These are phyloP conservation scores for Acanthosepion esculentum DNA, from an alignment of 2,888 invertebrate species.

Conservation along the genomic window DNA sequence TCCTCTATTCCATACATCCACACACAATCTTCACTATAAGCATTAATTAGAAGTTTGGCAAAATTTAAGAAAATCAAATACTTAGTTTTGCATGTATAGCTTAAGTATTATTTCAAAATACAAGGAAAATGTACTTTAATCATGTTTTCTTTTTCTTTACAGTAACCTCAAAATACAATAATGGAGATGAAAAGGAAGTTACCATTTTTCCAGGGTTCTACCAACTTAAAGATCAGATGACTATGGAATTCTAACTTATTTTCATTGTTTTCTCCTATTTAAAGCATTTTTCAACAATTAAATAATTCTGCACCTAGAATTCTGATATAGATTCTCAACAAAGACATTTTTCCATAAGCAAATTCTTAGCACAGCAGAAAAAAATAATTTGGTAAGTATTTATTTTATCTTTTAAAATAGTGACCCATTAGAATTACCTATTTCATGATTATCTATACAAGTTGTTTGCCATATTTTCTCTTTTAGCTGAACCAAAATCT, in stretches of 20 bases:
- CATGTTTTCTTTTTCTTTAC: not conserved
- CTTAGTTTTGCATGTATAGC: no score
- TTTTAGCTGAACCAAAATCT: no score
- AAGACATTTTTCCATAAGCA: not conserved
- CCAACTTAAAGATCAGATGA: not conserved
- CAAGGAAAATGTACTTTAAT: no score
- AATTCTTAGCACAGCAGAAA: not conserved
- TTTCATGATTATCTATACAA: no score
- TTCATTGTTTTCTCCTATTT: not conserved
- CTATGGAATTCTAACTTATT: not conserved
- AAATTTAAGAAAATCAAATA: no score
- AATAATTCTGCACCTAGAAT: not conserved
- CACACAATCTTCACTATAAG: no score
- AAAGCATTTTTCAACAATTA: not conserved
- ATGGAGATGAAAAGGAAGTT: conserved; percentile 5
- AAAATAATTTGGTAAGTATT: not conserved
- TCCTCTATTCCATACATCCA: no score
- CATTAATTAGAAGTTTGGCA: no score
- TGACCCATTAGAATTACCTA: no score
- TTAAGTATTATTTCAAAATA: no score
- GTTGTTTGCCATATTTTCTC: no score
- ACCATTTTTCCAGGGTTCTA: not conserved
- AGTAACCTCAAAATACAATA: not conserved
- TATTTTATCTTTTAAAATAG: not conserved
- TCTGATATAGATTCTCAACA: not conserved